Conservation (phyloP, 2,797 vertebrate genomes). For the Megaceryle alcyon region DNA sequence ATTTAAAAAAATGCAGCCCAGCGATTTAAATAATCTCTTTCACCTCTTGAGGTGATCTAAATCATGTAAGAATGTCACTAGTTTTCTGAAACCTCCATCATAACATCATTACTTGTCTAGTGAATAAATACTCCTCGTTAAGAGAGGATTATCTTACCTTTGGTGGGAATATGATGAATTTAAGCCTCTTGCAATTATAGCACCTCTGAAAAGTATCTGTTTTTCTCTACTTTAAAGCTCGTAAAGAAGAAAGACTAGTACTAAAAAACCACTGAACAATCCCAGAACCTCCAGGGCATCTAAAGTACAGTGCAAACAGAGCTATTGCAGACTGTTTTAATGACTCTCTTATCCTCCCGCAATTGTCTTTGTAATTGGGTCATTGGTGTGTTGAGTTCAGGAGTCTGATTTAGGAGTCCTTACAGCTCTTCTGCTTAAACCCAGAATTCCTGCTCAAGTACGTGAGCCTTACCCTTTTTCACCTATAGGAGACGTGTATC, state of each 20-base stretch:
- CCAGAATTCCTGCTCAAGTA: neutral
- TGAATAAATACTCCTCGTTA: neutral
- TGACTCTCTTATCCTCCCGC: neutral
- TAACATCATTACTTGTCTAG: neutral
- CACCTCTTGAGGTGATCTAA: neutral
- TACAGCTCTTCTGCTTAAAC: neutral
- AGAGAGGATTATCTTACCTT: neutral
- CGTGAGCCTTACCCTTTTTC: neutral
- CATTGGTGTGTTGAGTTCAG: neutral
- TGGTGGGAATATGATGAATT: neutral
- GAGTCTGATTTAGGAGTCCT: neutral
- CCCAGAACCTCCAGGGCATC: neutral
- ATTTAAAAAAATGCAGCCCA: neutral
- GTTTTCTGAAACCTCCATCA: neutral
- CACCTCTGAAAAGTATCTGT: neutral
- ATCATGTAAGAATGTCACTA: neutral
- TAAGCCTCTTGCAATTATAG: neutral
- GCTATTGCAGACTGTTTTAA: neutral
- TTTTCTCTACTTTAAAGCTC: neutral
- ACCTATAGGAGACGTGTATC: neutral
- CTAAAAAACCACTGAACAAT: neutral
- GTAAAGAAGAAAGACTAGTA: neutral
- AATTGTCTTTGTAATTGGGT: neutral
- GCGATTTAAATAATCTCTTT: neutral
- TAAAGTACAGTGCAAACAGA: neutral